phyloP scores from a whole-genome alignment of 2,113 vertebrate genomes.

The Hydropotes inermis region DNA sequence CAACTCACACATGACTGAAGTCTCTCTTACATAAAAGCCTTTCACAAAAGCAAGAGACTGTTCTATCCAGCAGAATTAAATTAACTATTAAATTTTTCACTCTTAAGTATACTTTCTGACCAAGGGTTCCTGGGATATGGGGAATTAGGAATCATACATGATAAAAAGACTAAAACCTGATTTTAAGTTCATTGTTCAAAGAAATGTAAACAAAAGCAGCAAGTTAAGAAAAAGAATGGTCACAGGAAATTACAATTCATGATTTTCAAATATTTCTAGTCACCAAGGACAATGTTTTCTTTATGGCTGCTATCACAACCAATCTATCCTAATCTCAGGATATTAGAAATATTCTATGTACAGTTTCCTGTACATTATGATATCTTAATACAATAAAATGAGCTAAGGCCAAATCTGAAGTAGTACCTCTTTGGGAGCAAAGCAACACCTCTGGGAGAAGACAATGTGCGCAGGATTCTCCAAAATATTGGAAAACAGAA shows the following conservation, averaged over 20 bases:
- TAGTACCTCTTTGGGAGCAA: not conserved
- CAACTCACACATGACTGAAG: not conserved
- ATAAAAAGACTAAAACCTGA: not conserved
- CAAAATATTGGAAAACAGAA: not conserved
- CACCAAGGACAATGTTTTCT: not conserved
- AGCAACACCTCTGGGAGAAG: not conserved
- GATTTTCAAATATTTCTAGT: not conserved
- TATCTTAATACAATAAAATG: not conserved
- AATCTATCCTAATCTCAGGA: not conserved
- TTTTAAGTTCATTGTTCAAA: not conserved
- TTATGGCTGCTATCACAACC: not conserved
- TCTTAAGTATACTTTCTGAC: not conserved
- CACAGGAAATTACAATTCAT: not conserved
- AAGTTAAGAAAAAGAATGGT: not conserved
- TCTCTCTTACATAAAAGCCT: constrained; percentile 40
- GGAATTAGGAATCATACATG: not conserved
- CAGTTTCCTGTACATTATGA: not conserved
- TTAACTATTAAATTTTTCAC: constrained; percentile 46
- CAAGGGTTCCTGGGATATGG: not conserved
- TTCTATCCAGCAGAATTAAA: not conserved
- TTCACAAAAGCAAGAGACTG: constrained; percentile 44
- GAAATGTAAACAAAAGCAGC: not conserved
- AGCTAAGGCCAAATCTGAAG: not conserved
- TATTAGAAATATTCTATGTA: not conserved
- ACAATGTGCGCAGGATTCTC: not conserved